A percentile compares a stretch with the other conserved stretches of the same genome.
These are phyloP conservation scores for Vultur gryphus DNA, from an alignment of 2,797 vertebrate species.

Conservation along the genomic window DNA sequence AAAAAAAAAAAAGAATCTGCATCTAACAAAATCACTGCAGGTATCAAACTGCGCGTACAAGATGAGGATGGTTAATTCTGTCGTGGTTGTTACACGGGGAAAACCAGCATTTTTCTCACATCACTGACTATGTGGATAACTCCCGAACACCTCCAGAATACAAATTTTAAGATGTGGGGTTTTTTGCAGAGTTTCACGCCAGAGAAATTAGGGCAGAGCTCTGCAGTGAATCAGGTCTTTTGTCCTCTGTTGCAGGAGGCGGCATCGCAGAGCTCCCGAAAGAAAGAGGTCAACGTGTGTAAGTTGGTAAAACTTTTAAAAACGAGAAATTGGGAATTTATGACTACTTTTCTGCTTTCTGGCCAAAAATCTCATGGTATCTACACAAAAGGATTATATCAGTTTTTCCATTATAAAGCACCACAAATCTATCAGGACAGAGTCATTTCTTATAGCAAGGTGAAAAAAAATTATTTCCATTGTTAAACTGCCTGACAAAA, in stretches of 20 bases:
- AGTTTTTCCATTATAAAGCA: not conserved
- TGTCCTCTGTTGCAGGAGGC: not conserved
- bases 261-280: rapidly evolving
- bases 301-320: not conserved
- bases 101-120: not conserved
- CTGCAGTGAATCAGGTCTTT: not conserved
- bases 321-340: not conserved
- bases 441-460: not conserved
- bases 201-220: not conserved
- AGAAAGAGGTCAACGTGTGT: not conserved
- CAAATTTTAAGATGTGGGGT: not conserved
- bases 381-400: not conserved
- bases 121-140: not conserved
- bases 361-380: not conserved
- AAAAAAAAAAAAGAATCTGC: not conserved
- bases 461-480: not conserved
- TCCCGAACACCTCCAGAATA: not conserved
- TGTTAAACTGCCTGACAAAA: not conserved
- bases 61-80: not conserved
- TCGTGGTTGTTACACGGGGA: rapidly evolving
- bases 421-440: not conserved
- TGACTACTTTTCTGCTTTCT: not conserved
- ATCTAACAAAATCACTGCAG: not conserved
- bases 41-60: rapidly evolving
- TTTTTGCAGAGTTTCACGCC: not conserved